Evolutionary conservation across 2,888 invertebrate species (phyloP).

Genomic region (Caenorhabditis macrosperma): DNA sequence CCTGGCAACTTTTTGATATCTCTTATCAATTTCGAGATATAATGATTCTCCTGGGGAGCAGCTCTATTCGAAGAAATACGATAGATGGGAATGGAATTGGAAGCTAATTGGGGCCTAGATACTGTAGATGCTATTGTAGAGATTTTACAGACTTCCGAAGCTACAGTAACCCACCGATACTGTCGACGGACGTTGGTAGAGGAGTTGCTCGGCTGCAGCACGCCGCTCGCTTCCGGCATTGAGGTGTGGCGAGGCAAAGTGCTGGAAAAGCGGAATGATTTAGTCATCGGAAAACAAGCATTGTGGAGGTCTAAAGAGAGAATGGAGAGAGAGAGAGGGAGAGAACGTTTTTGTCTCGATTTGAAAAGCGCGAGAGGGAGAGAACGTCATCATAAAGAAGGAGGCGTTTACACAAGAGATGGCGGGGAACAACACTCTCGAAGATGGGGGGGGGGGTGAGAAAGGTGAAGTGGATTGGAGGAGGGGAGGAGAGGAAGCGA

Average conservation of each 20-base stretch:
- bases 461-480: slow-evolving; percentile 9
- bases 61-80: too few relatives aligned
- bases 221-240: not conserved
- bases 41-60: too few relatives aligned
- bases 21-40: too few relatives aligned
- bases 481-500: not conserved
- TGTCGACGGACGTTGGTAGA: not conserved
- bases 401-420: slow-evolving; percentile 10
- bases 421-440: not conserved
- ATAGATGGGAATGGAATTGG: too few relatives aligned
- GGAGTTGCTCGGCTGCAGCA: not conserved
- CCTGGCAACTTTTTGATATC: too few relatives aligned
- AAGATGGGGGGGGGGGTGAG: not conserved
- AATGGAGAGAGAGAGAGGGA: too few relatives aligned
- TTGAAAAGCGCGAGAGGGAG: not conserved
- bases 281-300: not conserved
- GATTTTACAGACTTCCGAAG: too few relatives aligned
- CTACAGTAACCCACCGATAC: slow-evolving; percentile 5
- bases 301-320: not conserved
- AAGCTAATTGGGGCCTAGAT: not conserved
- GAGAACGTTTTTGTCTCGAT: not conserved
- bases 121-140: too few relatives aligned
- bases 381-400: not conserved
- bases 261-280: not conserved
- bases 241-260: too few relatives aligned